A percentile compares a stretch with the other conserved stretches of the same genome.
These are phyloP conservation scores for Notodonta ziczac DNA, from an alignment of 2,888 invertebrate genomes.

Conservation along the genomic window DNA sequence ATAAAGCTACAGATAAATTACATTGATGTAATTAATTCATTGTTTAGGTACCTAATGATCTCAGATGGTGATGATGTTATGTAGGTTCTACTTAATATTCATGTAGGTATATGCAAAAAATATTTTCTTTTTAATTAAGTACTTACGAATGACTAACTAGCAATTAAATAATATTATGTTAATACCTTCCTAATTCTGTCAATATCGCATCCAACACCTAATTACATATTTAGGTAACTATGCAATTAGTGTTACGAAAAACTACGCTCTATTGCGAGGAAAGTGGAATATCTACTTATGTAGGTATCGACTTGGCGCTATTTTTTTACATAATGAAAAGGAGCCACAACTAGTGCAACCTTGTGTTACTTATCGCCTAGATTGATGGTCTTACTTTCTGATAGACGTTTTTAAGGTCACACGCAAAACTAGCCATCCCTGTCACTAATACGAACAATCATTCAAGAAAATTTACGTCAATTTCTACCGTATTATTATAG, in stretches of 20 bases:
- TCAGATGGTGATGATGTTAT: too few relatives aligned
- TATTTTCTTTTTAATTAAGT: too few relatives aligned
- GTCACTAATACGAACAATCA: neutral
- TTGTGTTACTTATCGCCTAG: neutral
- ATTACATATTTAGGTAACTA: neutral
- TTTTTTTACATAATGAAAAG: neutral
- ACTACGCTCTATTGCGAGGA: neutral
- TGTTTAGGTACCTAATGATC: too few relatives aligned
- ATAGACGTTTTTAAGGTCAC: neutral
- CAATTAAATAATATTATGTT: too few relatives aligned
- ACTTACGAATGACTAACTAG: too few relatives aligned
- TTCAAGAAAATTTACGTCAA: neutral
- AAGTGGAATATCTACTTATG: neutral
- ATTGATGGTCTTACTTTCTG: neutral
- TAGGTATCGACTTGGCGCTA: neutral
- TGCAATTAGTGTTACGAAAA: neutral
- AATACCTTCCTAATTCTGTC: neutral
- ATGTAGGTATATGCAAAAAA: too few relatives aligned
- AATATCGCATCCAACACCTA: neutral
- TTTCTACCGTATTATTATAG: too few relatives aligned
- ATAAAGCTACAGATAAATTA: too few relatives aligned
- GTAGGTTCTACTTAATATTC: too few relatives aligned
- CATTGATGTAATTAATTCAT: too few relatives aligned
- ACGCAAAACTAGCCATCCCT: neutral
- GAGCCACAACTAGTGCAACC: neutral